These are phyloP conservation scores for Procapra przewalskii DNA, from an alignment of 2,113 vertebrate species.

Conservation along the genomic window DNA sequence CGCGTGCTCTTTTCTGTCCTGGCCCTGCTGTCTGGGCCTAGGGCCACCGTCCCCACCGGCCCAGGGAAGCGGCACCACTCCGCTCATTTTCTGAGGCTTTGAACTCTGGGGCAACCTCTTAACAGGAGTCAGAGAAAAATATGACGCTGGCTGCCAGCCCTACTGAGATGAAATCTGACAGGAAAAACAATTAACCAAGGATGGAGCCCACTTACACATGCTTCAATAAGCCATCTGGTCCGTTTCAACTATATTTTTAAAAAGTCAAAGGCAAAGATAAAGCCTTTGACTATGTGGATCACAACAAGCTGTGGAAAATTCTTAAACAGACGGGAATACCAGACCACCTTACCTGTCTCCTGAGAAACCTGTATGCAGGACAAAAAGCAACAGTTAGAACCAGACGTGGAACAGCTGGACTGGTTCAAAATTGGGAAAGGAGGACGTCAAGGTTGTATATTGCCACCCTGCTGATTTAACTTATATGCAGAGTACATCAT, in stretches of 20 bases:
- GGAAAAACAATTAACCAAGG: background rate
- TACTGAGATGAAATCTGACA: background rate
- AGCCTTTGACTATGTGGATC: background rate
- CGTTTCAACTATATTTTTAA: background rate
- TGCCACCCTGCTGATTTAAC: background rate
- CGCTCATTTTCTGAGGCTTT: background rate
- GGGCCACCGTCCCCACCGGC: background rate
- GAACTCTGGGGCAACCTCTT: too few relatives aligned
- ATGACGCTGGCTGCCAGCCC: background rate
- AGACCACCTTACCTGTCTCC: background rate
- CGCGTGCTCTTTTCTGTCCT: fast-evolving
- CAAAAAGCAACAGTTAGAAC: background rate
- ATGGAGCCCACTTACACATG: background rate
- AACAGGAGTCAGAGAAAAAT: background rate
- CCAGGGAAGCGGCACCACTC: too few relatives aligned
- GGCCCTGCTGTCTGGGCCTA: background rate
- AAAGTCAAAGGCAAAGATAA: background rate
- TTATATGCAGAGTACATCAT: background rate
- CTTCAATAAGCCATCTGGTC: background rate
- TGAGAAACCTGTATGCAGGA: background rate
- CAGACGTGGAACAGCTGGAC: background rate
- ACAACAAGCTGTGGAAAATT: background rate
- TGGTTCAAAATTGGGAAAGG: background rate
- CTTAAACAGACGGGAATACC: background rate
- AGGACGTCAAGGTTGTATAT: background rate